A percentile compares a stretch with the other conserved stretches of the same genome.
phyloP scores from a whole-genome alignment of 2,888 invertebrate genomes.

The Alentia gelatinosa region DNA sequence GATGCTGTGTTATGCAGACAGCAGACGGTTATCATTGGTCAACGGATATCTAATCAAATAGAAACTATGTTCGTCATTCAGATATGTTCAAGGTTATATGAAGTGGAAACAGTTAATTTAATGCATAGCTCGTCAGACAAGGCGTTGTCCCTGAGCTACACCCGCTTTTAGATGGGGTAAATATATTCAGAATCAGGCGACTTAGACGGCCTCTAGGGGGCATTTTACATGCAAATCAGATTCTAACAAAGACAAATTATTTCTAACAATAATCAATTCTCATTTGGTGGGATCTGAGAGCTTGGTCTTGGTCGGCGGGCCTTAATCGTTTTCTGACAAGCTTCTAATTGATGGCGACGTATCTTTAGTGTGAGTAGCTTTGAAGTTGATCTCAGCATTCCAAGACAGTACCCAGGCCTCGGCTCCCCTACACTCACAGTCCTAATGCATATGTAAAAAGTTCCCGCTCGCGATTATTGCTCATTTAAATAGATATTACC shows the following conservation, averaged over 20 bases:
- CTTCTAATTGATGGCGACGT: slow-evolving; percentile 46
- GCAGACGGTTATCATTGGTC: neutral
- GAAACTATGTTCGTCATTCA: neutral
- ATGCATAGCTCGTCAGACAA: neutral
- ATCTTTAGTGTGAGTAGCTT: slow-evolving; percentile 29
- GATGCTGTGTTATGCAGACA: neutral
- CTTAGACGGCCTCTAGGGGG: slow-evolving; percentile 30
- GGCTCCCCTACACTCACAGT: slow-evolving; percentile 1
- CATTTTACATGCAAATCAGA: slow-evolving; percentile 49
- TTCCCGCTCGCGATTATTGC: neutral
- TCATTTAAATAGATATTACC: slow-evolving; percentile 53
- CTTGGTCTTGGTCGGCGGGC: neutral
- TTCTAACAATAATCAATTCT: slow-evolving; percentile 50
- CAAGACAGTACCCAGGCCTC: neutral
- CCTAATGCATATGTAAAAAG: slow-evolving; percentile 52
- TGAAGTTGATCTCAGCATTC: slow-evolving; percentile 47
- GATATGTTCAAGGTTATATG: neutral
- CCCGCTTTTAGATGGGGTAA: neutral
- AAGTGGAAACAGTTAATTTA: neutral
- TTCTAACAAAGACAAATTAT: slow-evolving; percentile 47
- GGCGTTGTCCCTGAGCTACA: neutral
- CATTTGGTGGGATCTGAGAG: slow-evolving; percentile 23
- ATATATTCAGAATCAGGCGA: slow-evolving; percentile 24
- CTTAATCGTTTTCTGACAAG: slow-evolving; percentile 49
- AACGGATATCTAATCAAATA: neutral